Evolutionary conservation across 2,888 invertebrate genomes (phyloP).

Genomic region (Platycheirus albimanus): DNA sequence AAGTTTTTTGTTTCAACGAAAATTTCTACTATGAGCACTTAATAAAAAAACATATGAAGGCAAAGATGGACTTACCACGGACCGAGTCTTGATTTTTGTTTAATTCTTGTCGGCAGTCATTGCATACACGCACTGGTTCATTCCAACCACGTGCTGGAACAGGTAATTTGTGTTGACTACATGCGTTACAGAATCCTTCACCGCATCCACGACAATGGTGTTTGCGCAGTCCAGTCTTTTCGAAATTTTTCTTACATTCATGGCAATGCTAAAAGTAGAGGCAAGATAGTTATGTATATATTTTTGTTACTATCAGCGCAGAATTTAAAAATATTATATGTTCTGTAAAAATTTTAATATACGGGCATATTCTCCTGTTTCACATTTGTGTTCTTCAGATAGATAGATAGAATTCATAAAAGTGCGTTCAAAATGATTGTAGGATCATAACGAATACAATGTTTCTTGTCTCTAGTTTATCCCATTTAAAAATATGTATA

Average conservation of each 20-base stretch:
- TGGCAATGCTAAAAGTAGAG: constrained; percentile 86
- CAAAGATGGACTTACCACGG: constrained; percentile 77
- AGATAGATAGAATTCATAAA: too few relatives aligned
- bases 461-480: too few relatives aligned
- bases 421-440: too few relatives aligned
- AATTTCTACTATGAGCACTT: constrained; percentile 40
- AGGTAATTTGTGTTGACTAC: constrained; percentile 86
- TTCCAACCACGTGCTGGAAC: constrained; percentile 90
- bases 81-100: constrained; percentile 77
- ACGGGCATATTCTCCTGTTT: too few relatives aligned
- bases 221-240: constrained; percentile 84
- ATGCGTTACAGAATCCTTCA: constrained; percentile 90
- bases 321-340: too few relatives aligned
- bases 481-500: too few relatives aligned
- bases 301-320: too few relatives aligned
- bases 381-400: too few relatives aligned
- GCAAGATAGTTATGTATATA: neutral
- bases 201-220: constrained; percentile 92
- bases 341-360: too few relatives aligned
- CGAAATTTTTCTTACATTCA: constrained; percentile 86
- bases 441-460: too few relatives aligned
- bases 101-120: constrained; percentile 84
- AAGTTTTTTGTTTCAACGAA: constrained; percentile 48
- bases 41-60: constrained; percentile 21
- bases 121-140: constrained; percentile 88